A percentile compares a stretch with the other conserved stretches of the same genome.
Evolutionary conservation across 2,113 vertebrate genomes (phyloP).

Genomic region (Terrapene triunguis): DNA sequence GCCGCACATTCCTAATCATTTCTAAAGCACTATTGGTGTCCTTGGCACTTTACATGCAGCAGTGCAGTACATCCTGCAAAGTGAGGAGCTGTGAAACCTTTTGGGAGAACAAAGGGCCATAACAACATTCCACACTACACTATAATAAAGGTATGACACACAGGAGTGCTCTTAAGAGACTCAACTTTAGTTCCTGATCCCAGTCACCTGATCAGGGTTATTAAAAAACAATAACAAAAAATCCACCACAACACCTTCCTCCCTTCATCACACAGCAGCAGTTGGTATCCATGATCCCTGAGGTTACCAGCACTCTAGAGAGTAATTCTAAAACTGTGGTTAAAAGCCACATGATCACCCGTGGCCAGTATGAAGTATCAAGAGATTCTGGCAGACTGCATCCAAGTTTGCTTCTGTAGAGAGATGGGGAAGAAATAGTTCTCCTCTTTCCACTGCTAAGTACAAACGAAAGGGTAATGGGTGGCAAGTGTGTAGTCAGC

Average conservation of each 20-base stretch:
- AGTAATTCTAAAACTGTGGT: background rate
- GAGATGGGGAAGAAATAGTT: background rate
- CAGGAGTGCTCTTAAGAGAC: background rate
- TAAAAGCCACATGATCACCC: background rate
- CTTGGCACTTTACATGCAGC: background rate
- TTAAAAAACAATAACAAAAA: background rate
- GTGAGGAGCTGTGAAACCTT: background rate
- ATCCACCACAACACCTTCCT: background rate
- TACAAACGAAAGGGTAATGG: background rate
- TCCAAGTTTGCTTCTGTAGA: background rate
- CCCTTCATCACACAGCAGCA: background rate
- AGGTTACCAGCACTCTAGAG: fast-evolving
- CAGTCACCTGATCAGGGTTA: background rate
- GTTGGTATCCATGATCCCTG: background rate
- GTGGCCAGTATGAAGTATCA: background rate
- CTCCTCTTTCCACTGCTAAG: background rate
- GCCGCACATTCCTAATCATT: background rate
- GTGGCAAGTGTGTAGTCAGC: background rate
- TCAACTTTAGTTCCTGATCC: background rate
- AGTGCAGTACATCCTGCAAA: background rate
- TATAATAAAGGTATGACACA: background rate
- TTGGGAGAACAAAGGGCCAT: background rate
- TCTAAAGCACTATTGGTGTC: background rate
- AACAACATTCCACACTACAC: background rate
- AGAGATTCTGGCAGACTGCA: background rate